Percentiles rank a stretch among this genome's conserved stretches.
phyloP scores from a whole-genome alignment of 2,113 vertebrate species.

The Sylvicapra grimmia region DNA sequence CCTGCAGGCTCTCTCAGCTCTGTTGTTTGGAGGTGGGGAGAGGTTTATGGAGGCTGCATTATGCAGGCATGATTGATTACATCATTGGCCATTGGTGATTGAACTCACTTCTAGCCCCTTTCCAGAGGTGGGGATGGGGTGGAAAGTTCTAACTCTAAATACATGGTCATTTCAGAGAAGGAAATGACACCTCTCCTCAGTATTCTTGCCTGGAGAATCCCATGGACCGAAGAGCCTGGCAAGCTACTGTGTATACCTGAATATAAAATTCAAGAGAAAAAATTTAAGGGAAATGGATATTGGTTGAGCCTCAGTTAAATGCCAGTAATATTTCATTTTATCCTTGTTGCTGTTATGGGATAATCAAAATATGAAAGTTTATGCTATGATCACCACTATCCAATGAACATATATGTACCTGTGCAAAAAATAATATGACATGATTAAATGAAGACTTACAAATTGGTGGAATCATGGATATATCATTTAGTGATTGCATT shows the following conservation, averaged over 20 bases:
- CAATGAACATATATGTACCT: background rate
- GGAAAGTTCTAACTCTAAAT: background rate
- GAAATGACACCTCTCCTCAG: background rate
- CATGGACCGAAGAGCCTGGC: background rate
- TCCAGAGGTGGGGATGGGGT: background rate
- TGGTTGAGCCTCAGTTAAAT: background rate
- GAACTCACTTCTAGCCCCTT: background rate
- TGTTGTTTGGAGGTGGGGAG: background rate
- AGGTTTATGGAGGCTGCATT: background rate
- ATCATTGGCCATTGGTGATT: background rate
- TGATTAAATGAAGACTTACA: background rate
- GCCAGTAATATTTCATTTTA: background rate
- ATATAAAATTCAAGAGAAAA: background rate
- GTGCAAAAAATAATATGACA: background rate
- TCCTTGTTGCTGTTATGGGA: background rate
- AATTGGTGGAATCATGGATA: background rate
- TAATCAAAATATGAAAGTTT: background rate
- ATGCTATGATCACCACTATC: background rate
- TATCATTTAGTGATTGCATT: background rate
- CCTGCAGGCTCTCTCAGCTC: background rate
- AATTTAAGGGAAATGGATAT: background rate
- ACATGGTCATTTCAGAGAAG: background rate
- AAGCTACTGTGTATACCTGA: background rate
- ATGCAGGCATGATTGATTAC: background rate
- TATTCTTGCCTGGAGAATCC: background rate